phyloP scores from a whole-genome alignment of 2,888 invertebrate species.

The Carabus problematicus region DNA sequence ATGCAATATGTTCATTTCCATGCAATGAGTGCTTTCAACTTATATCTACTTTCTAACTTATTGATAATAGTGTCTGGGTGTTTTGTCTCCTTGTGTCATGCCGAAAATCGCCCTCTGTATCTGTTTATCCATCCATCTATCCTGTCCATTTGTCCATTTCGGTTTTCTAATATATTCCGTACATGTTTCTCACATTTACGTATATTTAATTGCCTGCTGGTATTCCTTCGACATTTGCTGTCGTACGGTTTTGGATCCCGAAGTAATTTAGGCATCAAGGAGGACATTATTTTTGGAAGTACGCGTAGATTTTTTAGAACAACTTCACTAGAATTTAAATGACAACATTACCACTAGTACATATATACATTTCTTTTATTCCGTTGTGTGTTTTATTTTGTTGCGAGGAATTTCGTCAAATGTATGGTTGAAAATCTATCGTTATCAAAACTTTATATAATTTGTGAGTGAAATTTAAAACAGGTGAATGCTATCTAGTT shows the following conservation, averaged over 20 bases:
- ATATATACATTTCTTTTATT: too few relatives aligned
- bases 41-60: constrained; percentile 2
- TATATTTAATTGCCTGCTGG: constrained; percentile 29
- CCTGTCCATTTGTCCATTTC: not conserved
- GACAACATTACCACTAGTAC: not conserved
- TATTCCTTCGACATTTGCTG: not conserved
- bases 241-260: not conserved
- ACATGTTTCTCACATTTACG: constrained; percentile 38
- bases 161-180: constrained; percentile 25
- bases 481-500: too few relatives aligned
- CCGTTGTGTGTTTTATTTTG: too few relatives aligned
- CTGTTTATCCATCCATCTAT: not conserved
- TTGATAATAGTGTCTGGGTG: not conserved
- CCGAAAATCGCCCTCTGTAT: not conserved
- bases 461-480: too few relatives aligned
- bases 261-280: constrained; percentile 9
- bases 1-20: not conserved
- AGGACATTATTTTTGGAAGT: constrained; percentile 11
- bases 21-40: too few relatives aligned
- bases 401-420: too few relatives aligned
- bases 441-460: too few relatives aligned
- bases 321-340: constrained; percentile 24
- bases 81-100: too few relatives aligned
- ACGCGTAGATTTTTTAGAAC: constrained; percentile 10
- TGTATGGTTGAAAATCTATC: too few relatives aligned